Conservation (phyloP, 2,888 invertebrate species). For the Rhimphoctona megacephalus region DNA sequence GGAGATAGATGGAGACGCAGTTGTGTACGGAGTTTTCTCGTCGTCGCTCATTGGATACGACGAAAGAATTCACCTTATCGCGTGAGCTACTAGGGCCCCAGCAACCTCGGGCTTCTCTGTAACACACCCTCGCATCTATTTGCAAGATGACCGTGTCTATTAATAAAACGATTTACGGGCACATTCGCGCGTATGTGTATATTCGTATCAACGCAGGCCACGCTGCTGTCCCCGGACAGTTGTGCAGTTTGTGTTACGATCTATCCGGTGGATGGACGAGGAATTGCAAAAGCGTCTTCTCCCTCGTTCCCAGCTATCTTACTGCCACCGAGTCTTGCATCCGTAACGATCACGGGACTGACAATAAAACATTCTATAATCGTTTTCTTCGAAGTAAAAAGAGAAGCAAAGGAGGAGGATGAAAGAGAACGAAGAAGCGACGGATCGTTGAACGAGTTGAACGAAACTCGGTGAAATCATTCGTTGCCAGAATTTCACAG, state of each 20-base stretch:
- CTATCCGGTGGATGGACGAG: constrained; percentile 40
- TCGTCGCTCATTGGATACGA: constrained; percentile 43
- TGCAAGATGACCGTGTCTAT: constrained; percentile 80
- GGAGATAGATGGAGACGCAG: neutral
- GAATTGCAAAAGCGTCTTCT: constrained; percentile 30
- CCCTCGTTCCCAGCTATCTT: constrained; percentile 21
- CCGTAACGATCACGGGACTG: constrained; percentile 54
- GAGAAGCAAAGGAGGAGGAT: neutral
- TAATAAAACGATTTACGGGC: constrained; percentile 73
- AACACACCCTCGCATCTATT: constrained; percentile 81
- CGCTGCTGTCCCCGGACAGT: constrained; percentile 15
- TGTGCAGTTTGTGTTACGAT: constrained; percentile 17
- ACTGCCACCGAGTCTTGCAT: constrained; percentile 16
- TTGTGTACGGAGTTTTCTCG: constrained; percentile 7
- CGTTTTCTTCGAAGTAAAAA: constrained; percentile 39
- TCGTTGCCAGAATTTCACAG: neutral
- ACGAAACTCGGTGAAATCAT: constrained; percentile 24
- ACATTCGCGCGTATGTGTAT: constrained; percentile 6
- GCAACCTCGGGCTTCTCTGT: constrained; percentile 66
- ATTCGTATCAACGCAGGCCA: neutral
- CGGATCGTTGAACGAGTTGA: constrained; percentile 35
- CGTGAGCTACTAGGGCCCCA: constrained; percentile 49
- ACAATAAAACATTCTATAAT: constrained; percentile 63
- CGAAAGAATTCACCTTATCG: constrained; percentile 51
- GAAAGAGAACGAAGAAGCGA: neutral